Evolutionary conservation across 2,888 invertebrate genomes (phyloP).

Genomic region (Xanthia icteritia): DNA sequence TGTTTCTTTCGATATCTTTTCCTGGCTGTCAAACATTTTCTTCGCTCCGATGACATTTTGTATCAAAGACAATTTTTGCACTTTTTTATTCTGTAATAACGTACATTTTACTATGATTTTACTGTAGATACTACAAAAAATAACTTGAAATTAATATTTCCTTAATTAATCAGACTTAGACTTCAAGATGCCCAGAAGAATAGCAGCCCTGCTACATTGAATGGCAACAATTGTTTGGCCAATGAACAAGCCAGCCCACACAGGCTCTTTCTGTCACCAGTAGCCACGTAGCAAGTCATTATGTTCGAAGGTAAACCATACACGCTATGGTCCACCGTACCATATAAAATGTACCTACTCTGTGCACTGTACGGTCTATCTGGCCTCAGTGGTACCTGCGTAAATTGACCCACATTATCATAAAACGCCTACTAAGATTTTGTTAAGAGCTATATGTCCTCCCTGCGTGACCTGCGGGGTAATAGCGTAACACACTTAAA

Average conservation of each 20-base stretch:
- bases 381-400: not conserved
- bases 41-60: slow-evolving; percentile 42
- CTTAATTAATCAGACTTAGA: not conserved
- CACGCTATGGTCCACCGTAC: not conserved
- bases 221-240: not conserved
- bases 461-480: not conserved
- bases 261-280: not conserved
- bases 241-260: not conserved
- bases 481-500: not conserved
- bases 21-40: slow-evolving; percentile 59
- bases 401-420: not conserved
- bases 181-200: not conserved
- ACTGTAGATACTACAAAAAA: not conserved
- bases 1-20: slow-evolving; percentile 38
- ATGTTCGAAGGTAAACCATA: not conserved
- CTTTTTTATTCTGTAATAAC: slow-evolving; percentile 26
- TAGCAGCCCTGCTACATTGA: not conserved
- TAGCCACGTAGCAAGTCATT: not conserved
- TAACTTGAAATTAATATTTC: not conserved
- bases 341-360: too few relatives aligned
- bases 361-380: not conserved
- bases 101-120: not conserved
- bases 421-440: not conserved
- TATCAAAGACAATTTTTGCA: slow-evolving; percentile 35
- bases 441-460: not conserved